Evolutionary conservation across 2,113 vertebrate species (phyloP).

Genomic region (Morphnarchus princeps): DNA sequence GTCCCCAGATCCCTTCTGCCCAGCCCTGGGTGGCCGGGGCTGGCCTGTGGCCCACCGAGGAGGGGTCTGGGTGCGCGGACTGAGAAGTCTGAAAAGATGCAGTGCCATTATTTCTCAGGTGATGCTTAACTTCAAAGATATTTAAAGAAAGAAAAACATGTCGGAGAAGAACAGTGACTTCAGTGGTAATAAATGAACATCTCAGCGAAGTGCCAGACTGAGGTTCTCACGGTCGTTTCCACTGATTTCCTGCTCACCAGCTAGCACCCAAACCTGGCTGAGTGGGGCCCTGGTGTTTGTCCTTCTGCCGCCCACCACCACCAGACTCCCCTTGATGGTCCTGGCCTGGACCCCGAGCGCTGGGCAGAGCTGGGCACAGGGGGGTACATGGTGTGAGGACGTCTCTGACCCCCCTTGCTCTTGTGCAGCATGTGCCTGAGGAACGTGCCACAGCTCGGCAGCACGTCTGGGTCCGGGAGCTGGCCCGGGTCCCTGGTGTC

Average conservation of each 20-base stretch:
- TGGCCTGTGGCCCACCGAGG: neutral
- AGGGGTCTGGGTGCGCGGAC: neutral
- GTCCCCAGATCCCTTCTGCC: neutral
- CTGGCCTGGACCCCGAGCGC: neutral
- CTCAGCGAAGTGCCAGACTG: neutral
- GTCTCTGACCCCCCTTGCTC: neutral
- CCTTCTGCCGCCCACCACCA: neutral
- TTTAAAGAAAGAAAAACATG: neutral
- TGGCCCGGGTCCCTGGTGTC: neutral
- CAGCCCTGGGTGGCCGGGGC: neutral
- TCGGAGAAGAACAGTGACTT: neutral
- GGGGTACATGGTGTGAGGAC: neutral
- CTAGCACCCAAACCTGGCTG: neutral
- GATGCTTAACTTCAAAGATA: neutral
- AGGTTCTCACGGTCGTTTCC: neutral
- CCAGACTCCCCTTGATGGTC: neutral
- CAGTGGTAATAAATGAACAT: neutral
- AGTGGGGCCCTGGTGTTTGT: neutral
- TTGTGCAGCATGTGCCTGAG: neutral
- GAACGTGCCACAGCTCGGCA: rapidly evolving
- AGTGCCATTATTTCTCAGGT: neutral
- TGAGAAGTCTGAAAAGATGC: neutral
- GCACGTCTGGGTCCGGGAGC: neutral
- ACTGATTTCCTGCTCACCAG: neutral
- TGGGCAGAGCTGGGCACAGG: neutral